Evolutionary conservation across 2,797 vertebrate species (phyloP).

Genomic region (Pelodytes ibericus): DNA sequence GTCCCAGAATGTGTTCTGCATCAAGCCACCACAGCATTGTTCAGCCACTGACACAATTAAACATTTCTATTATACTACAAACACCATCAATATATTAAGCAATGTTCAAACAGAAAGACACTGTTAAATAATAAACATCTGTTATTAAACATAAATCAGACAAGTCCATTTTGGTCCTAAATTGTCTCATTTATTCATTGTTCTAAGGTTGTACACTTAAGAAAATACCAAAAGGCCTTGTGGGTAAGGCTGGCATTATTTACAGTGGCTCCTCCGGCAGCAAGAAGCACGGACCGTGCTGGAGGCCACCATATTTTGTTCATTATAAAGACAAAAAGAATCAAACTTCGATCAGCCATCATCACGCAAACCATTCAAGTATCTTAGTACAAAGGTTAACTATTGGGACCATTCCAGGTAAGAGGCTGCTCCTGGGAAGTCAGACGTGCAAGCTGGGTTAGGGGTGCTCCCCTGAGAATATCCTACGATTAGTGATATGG

Average conservation of each 20-base stretch:
- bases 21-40: too few relatives aligned
- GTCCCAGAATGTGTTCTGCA: too few relatives aligned
- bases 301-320: slow-evolving; percentile 43
- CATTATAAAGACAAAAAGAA: slow-evolving; percentile 42
- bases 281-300: slow-evolving; percentile 31
- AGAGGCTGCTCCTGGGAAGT: slow-evolving; percentile 28
- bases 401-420: slow-evolving; percentile 39
- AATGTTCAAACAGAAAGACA: too few relatives aligned
- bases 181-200: slow-evolving; percentile 45
- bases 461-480: slow-evolving; percentile 1
- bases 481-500: slow-evolving; percentile 7
- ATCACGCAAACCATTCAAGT: slow-evolving; percentile 47
- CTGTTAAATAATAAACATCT: too few relatives aligned
- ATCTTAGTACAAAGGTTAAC: slow-evolving; percentile 45
- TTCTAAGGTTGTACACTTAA: slow-evolving; percentile 44
- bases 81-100: too few relatives aligned
- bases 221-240: slow-evolving; percentile 52
- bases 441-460: slow-evolving; percentile 26
- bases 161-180: slow-evolving; percentile 39
- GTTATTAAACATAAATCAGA: slow-evolving; percentile 14
- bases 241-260: slow-evolving; percentile 40
- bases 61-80: too few relatives aligned
- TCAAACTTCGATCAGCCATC: slow-evolving; percentile 25
- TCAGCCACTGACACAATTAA: too few relatives aligned
- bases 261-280: slow-evolving; percentile 42